Conservation (phyloP, 2,797 vertebrate genomes). For the Periophthalmus magnuspinnatus region DNA sequence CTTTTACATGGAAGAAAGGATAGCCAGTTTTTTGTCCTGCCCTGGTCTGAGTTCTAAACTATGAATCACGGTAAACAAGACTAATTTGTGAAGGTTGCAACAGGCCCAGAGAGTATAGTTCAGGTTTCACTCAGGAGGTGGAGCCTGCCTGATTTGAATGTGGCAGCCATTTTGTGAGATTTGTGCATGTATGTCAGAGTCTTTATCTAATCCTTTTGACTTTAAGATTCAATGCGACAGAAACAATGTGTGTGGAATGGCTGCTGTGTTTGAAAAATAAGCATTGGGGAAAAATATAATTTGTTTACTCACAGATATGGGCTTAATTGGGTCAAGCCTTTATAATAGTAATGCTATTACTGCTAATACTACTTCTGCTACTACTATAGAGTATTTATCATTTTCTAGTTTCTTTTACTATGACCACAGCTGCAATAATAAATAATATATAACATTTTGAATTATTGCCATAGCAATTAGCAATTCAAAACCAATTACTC, state of each 20-base stretch:
- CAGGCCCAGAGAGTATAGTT: neutral
- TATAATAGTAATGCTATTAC: neutral
- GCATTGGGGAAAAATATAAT: neutral
- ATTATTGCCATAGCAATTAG: neutral
- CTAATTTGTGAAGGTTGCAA: constrained; percentile 31
- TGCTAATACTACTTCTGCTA: no score
- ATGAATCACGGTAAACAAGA: constrained; percentile 30
- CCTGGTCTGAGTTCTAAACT: constrained; percentile 53
- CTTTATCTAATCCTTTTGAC: constrained; percentile 54
- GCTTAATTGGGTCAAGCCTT: neutral
- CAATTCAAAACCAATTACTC: neutral
- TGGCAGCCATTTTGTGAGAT: constrained; percentile 25
- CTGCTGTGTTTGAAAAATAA: constrained; percentile 11
- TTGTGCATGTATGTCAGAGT: constrained; percentile 36
- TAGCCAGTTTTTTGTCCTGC: constrained; percentile 44
- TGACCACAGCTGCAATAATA: no score
- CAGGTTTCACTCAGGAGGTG: constrained; percentile 1
- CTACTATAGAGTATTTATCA: no score
- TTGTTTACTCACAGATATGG: neutral
- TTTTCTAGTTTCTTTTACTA: no score
- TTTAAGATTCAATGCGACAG: constrained; percentile 36
- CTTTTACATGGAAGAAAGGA: constrained; percentile 55
- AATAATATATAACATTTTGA: no score
- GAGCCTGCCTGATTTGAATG: constrained; percentile 12
- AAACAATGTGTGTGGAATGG: constrained; percentile 6